Evolutionary conservation across 2,888 invertebrate genomes (phyloP).

Genomic region (Lasioglossum leucozonium): DNA sequence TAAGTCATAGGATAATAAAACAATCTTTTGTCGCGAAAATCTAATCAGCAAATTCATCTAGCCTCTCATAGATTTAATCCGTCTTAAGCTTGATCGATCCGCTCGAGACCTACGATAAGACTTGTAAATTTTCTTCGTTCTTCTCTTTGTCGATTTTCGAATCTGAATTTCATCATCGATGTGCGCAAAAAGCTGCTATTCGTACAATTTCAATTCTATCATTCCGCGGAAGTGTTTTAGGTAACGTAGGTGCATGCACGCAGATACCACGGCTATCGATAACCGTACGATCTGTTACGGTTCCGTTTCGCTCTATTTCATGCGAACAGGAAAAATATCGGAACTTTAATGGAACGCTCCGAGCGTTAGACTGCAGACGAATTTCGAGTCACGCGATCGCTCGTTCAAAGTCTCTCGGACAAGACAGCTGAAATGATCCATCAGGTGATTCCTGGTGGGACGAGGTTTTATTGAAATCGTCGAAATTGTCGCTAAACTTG

Average conservation of each 20-base stretch:
- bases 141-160: not conserved
- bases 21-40: not conserved
- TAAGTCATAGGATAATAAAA: not conserved
- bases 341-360: conserved; percentile 14
- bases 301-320: conserved; percentile 30
- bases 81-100: too few relatives aligned
- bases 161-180: too few relatives aligned
- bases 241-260: not conserved
- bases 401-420: not conserved
- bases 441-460: not conserved
- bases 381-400: conserved; percentile 37
- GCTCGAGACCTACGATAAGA: too few relatives aligned
- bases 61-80: too few relatives aligned
- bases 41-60: not conserved
- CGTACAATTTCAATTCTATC: not conserved
- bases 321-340: conserved; percentile 29
- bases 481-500: not conserved
- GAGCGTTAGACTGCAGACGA: conserved; percentile 14
- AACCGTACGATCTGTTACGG: conserved; percentile 1
- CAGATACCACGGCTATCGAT: not conserved
- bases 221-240: not conserved
- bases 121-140: too few relatives aligned
- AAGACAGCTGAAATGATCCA: not conserved
- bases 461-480: not conserved
- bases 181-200: not conserved